A percentile compares a stretch with the other conserved stretches of the same genome.
phyloP scores from a whole-genome alignment of 2,888 invertebrate species.

The Carabus problematicus region DNA sequence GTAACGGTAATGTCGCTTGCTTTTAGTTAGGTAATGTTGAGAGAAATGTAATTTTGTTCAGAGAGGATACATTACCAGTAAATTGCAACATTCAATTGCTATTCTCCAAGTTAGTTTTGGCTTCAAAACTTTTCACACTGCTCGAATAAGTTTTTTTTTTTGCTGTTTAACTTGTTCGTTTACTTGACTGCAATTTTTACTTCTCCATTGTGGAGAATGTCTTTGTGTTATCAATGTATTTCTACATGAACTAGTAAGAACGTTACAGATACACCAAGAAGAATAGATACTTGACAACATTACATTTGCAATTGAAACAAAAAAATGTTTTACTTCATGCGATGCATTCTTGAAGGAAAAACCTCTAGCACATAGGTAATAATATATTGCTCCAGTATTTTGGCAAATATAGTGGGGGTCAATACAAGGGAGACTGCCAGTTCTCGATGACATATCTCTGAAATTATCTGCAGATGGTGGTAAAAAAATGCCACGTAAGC shows the following conservation, averaged over 20 bases:
- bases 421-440: conserved; percentile 36
- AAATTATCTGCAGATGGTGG: conserved; percentile 40
- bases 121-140: conserved; percentile 28
- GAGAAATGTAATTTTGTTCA: conserved; percentile 26
- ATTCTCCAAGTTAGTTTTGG: conserved; percentile 22
- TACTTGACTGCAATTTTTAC: conserved; percentile 1
- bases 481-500: conserved; percentile 38
- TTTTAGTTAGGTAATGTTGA: too few species aligned
- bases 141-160: conserved; percentile 25
- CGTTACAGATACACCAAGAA: too few species aligned
- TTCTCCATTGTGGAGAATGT: too few species aligned
- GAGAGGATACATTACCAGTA: conserved; percentile 26
- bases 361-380: neutral
- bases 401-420: conserved; percentile 6
- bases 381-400: too few species aligned
- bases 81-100: conserved; percentile 29
- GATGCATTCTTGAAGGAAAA: neutral
- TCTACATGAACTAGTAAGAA: too few species aligned
- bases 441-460: conserved; percentile 33
- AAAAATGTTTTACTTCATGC: neutral
- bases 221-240: too few species aligned
- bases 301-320: too few species aligned
- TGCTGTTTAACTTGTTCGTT: conserved; percentile 1
- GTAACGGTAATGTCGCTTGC: too few species aligned
- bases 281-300: too few species aligned